Evolutionary conservation across 2,797 vertebrate genomes (phyloP).

Genomic region (Tachyglossus aculeatus): DNA sequence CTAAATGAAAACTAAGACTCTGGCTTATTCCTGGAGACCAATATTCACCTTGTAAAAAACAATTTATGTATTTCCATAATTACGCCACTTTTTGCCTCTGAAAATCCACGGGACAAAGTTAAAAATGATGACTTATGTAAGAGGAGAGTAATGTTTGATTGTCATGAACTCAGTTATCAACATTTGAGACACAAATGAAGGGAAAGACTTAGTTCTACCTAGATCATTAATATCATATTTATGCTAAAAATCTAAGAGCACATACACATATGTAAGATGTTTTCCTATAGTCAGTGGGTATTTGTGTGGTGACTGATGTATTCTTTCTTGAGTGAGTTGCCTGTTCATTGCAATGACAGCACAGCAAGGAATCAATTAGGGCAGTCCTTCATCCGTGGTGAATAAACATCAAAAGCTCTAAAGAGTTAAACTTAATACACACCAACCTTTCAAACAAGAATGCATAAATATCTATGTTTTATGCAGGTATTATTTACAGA

Average conservation of each 20-base stretch:
- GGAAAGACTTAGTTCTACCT: conserved; percentile 36
- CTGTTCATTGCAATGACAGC: neutral
- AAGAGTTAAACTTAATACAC: too few relatives aligned
- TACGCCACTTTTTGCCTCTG: conserved; percentile 28
- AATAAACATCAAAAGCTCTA: too few relatives aligned
- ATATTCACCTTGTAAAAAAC: conserved; percentile 54
- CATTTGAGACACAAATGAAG: conserved; percentile 47
- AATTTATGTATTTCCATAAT: conserved; percentile 58
- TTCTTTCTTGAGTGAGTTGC: too few relatives aligned
- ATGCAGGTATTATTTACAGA: conserved; percentile 14
- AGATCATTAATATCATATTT: too few relatives aligned
- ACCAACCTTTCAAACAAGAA: too few relatives aligned
- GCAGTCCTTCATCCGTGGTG: neutral
- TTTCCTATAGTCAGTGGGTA: too few relatives aligned
- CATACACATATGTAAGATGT: too few relatives aligned
- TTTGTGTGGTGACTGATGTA: too few relatives aligned
- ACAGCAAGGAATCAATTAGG: conserved; percentile 14
- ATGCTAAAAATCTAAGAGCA: too few relatives aligned
- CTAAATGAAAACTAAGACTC: conserved; percentile 43
- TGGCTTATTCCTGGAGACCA: conserved; percentile 27
- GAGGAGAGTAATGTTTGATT: conserved; percentile 17
- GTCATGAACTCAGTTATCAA: conserved; percentile 21
- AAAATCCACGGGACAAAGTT: conserved; percentile 15
- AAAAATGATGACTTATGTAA: conserved; percentile 31
- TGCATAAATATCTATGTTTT: conserved; percentile 35